Percentiles rank a stretch among this genome's conserved stretches.
Conservation (phyloP, 2,113 vertebrate species). For the Gymnocephalus cernua region DNA sequence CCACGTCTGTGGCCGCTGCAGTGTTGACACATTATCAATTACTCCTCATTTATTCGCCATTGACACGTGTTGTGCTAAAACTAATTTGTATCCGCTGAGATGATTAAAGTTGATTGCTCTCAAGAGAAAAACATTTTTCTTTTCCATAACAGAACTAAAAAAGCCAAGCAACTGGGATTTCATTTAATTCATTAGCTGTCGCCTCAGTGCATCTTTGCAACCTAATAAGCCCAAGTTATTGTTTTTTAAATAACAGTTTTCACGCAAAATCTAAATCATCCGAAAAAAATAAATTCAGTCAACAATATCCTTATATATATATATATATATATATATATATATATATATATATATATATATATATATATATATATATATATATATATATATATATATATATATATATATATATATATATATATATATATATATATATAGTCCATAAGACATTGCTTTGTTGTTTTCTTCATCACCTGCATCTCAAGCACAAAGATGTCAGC, state of each 20-base stretch:
- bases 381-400: too few relatives aligned
- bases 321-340: too few relatives aligned
- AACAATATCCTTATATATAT: not conserved
- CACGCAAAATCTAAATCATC: slow-evolving; percentile 8
- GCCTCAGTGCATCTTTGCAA: not conserved
- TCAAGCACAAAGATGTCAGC: slow-evolving; percentile 10
- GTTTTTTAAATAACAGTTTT: slow-evolving; percentile 42
- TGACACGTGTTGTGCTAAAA: not conserved
- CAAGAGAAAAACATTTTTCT: not conserved
- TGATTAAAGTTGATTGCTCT: slow-evolving; percentile 41
- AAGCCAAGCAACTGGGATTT: not conserved
- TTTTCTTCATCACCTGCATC: slow-evolving; percentile 28
- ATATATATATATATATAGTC: not conserved
- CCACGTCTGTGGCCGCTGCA: slow-evolving; percentile 1
- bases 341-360: too few relatives aligned
- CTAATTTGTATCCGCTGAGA: slow-evolving; percentile 35
- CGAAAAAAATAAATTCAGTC: slow-evolving; percentile 19
- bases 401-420: too few relatives aligned
- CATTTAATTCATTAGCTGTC: slow-evolving; percentile 26
- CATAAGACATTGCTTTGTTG: slow-evolving; percentile 5
- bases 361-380: too few relatives aligned
- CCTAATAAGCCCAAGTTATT: slow-evolving; percentile 10
- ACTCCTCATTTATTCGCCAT: slow-evolving; percentile 20
- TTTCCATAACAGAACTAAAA: slow-evolving; percentile 5
- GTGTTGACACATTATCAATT: slow-evolving; percentile 54